Evolutionary conservation across 2,888 invertebrate species (phyloP), one percentile per base, ranked within the genome.

Genomic region (Globia sparganii): DNA sequence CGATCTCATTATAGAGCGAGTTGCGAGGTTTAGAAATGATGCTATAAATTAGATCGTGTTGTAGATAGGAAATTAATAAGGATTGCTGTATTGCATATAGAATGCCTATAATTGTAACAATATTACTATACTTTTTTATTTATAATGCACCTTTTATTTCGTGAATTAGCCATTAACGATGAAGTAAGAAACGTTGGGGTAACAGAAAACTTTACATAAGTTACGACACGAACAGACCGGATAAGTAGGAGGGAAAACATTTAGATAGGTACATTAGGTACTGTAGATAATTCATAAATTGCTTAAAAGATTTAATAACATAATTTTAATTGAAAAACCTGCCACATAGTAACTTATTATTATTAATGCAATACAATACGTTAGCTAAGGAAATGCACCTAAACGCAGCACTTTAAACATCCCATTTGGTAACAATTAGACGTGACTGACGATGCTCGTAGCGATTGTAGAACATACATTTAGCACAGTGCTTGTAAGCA

Each of bases 1-100:
- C 87, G 85, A 90, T 90, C 85, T 86, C 80, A 84, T 88, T 86
- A 84, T 67, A 46, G 74, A 72, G 81, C 81, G 83, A 86, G 87
- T 68, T 75, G 65, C 43, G 59, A 86, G 67, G 77, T 77, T 69
- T 73, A 69, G 34, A 84, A 86, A 86, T 78, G 84, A 61, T 58
- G 65, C 56, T 70, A 77, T 85, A 84, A 81, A 85, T 83, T 64
- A 77, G 61, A 56, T 77, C 37, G 18, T 65, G 53, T 62, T 74
- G 75, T 56, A 46, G 77, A 77, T 85, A 74, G 65, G 31, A 77
- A 72, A 79, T 79, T 59, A 68, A 83, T 78, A 66, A 72, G 66
- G 34, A 69, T 72, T 78, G 40, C 15, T 64, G 37, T 53, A 76
- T 71, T 43, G 58, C 59, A 56, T 80, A 18, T 2, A 40, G 25